A percentile compares a stretch with the other conserved stretches of the same genome.
phyloP scores from a whole-genome alignment of 2,888 invertebrate genomes.

The Cerceris rybyensis region DNA sequence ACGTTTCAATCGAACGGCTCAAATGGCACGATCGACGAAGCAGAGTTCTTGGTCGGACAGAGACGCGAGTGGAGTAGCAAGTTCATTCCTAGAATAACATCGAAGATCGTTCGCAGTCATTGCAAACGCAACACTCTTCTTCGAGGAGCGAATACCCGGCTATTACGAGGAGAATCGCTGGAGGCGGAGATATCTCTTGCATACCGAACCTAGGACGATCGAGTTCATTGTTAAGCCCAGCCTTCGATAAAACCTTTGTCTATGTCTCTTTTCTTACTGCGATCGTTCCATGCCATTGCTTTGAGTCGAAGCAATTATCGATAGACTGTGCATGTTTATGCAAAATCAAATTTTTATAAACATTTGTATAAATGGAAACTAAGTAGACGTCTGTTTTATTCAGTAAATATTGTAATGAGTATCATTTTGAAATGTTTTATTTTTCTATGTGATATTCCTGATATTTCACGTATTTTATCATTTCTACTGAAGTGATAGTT shows the following conservation, averaged over 20 bases:
- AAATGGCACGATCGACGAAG: slow-evolving; percentile 2
- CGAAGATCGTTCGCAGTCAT: slow-evolving; percentile 32
- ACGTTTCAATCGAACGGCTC: slow-evolving; percentile 14
- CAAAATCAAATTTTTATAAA: slow-evolving; percentile 39
- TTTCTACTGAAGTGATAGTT: too few species aligned
- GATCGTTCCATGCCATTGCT: slow-evolving; percentile 54
- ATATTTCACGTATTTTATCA: too few species aligned
- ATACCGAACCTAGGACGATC: slow-evolving; percentile 59
- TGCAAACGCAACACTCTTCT: slow-evolving; percentile 13
- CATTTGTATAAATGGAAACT: slow-evolving; percentile 15
- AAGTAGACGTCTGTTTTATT: too few species aligned
- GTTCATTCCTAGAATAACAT: slow-evolving; percentile 49
- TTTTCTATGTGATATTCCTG: too few species aligned
- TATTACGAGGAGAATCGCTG: slow-evolving; percentile 44
- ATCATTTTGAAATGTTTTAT: too few species aligned
- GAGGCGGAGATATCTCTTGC: slow-evolving; percentile 44
- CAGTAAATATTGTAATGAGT: too few species aligned
- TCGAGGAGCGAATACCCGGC: slow-evolving; percentile 22
- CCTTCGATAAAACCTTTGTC: slow-evolving; percentile 62
- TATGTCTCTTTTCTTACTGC: slow-evolving; percentile 33
- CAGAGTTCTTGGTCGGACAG: slow-evolving; percentile 6
- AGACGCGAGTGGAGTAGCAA: not conserved
- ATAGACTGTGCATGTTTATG: slow-evolving; percentile 47
- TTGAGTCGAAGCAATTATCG: slow-evolving; percentile 59
- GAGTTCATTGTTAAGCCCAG: slow-evolving; percentile 59